phyloP scores from a whole-genome alignment of 1,140 invertebrate genomes.

The Drosophila pseudoobscura region DNA sequence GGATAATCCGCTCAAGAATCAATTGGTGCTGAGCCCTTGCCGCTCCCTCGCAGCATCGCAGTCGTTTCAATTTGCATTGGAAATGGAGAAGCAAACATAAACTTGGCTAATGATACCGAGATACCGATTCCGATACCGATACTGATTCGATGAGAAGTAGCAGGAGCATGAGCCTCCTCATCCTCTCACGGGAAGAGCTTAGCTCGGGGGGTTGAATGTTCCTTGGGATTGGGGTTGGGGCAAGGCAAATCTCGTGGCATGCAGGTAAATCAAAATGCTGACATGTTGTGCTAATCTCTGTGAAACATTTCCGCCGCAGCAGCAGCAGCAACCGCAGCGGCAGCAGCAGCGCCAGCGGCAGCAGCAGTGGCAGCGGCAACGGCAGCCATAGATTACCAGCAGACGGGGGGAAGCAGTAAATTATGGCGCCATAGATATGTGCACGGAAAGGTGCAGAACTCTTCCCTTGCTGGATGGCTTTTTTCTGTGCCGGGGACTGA shows the following conservation, averaged over 20 bases:
- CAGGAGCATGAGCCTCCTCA: constrained; percentile 13
- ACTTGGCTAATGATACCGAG: constrained; percentile 30
- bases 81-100: constrained; percentile 58
- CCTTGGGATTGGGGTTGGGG: neutral
- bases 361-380: too few species aligned
- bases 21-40: constrained; percentile 55
- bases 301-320: constrained; percentile 69
- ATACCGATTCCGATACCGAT: neutral
- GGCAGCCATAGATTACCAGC: constrained; percentile 51
- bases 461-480: constrained; percentile 10
- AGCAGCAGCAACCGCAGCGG: constrained; percentile 5
- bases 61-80: constrained; percentile 75
- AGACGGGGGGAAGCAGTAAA: constrained; percentile 56
- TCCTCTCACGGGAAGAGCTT: neutral
- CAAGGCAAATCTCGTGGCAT: constrained; percentile 12
- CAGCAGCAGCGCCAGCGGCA: neutral
- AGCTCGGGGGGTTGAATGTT: neutral
- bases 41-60: constrained; percentile 56
- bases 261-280: constrained; percentile 67
- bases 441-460: constrained; percentile 48
- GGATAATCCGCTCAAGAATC: constrained; percentile 64
- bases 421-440: constrained; percentile 50
- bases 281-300: constrained; percentile 75
- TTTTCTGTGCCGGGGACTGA: constrained; percentile 20
- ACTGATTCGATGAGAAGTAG: constrained; percentile 8